A percentile compares a stretch with the other conserved stretches of the same genome.
phyloP scores from a whole-genome alignment of 2,888 invertebrate species.

The Ischnura elegans region DNA sequence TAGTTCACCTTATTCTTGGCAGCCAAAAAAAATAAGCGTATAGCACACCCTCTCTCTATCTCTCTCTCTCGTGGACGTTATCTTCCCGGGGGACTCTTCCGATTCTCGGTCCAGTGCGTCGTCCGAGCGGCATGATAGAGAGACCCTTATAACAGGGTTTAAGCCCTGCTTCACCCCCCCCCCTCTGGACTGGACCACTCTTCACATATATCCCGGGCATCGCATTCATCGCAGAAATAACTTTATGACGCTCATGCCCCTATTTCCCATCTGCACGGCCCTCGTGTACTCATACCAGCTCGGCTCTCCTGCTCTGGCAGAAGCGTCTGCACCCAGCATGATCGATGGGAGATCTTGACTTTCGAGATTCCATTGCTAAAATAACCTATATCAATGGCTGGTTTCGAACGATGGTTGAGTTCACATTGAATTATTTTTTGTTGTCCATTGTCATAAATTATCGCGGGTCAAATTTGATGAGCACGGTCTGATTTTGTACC shows the following conservation, averaged over 20 bases:
- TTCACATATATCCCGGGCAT: conserved; percentile 17
- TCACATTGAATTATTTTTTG: too few species aligned
- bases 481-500: too few species aligned
- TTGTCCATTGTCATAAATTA: too few species aligned
- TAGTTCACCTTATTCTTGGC: conserved; percentile 55
- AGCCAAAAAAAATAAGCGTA: conserved; percentile 1
- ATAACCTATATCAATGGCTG: too few species aligned
- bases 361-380: too few species aligned
- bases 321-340: too few species aligned
- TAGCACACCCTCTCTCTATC: neutral
- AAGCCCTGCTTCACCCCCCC: neutral
- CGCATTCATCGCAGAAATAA: conserved; percentile 65
- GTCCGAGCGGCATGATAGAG: neutral
- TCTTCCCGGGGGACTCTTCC: conserved; percentile 40
- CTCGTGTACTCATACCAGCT: neutral
- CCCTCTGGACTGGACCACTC: neutral
- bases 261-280: neutral
- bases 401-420: too few species aligned
- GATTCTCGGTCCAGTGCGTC: neutral
- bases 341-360: too few species aligned
- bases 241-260: conserved; percentile 50
- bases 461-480: too few species aligned
- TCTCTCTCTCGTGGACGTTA: conserved; percentile 27
- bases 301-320: neutral
- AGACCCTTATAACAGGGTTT: too few species aligned